Evolutionary conservation across 2,888 invertebrate genomes (phyloP).

Genomic region (Schrankia costaestrigalis): DNA sequence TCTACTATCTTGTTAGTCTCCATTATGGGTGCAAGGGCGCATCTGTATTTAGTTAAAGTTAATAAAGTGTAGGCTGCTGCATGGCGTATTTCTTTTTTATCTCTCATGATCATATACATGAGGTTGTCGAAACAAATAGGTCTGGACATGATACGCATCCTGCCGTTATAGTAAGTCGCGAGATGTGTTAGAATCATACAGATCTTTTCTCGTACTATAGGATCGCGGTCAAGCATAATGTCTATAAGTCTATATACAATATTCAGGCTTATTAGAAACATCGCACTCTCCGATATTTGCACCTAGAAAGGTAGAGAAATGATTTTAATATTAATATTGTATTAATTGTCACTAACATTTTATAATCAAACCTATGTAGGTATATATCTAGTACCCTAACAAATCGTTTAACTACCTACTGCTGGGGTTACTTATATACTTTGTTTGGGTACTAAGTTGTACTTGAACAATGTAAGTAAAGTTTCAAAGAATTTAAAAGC

Average conservation of each 20-base stretch:
- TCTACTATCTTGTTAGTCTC: slow-evolving; percentile 49
- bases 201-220: slow-evolving; percentile 62
- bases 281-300: slow-evolving; percentile 62
- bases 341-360: too few species aligned
- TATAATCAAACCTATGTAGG: too few species aligned
- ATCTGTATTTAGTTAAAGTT: slow-evolving; percentile 51
- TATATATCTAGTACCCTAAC: too few species aligned
- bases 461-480: too few species aligned
- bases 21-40: slow-evolving; percentile 47
- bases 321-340: too few species aligned
- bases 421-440: too few species aligned
- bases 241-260: slow-evolving; percentile 62
- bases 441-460: too few species aligned
- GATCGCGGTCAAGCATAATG: slow-evolving; percentile 51
- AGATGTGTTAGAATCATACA: slow-evolving; percentile 55
- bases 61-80: slow-evolving; percentile 58
- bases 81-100: slow-evolving; percentile 62
- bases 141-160: slow-evolving; percentile 49
- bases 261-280: slow-evolving; percentile 56
- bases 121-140: slow-evolving; percentile 52
- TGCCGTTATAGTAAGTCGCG: slow-evolving; percentile 53
- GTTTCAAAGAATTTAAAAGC: too few species aligned
- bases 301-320: too few species aligned
- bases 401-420: too few species aligned
- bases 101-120: slow-evolving; percentile 53